A percentile compares a stretch with the other conserved stretches of the same genome.
Conservation (phyloP, 2,888 invertebrate genomes). For the Hirudinaria manillensis region DNA sequence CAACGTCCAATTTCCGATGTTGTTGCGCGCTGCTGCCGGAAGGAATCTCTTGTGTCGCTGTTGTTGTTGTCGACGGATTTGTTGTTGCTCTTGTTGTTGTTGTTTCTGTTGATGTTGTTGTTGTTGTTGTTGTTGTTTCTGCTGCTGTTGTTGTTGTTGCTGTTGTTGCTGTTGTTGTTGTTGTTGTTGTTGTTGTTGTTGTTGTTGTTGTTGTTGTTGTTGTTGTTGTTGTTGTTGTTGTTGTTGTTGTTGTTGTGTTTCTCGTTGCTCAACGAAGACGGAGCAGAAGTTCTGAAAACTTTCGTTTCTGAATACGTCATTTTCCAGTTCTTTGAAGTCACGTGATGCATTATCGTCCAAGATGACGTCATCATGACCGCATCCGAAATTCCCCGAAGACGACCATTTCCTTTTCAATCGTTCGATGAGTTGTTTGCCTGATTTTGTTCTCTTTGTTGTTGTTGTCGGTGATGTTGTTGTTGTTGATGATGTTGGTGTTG, state of each 20-base stretch:
- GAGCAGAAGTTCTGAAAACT: neutral
- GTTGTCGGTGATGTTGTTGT: neutral
- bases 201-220: constrained; percentile 18
- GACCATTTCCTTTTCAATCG: neutral
- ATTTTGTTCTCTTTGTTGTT: neutral
- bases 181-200: constrained; percentile 22
- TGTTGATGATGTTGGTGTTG: neutral
- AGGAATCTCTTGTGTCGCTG: neutral
- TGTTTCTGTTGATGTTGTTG: constrained; percentile 15
- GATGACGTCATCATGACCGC: neutral
- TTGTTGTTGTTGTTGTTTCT: constrained; percentile 11
- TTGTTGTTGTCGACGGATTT: too few relatives aligned
- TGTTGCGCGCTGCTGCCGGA: neutral
- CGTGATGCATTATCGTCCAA: neutral
- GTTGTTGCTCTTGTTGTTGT: neutral
- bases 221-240: neutral
- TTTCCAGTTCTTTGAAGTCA: too few relatives aligned
- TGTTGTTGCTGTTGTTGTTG: constrained; percentile 22
- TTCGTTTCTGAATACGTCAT: too few relatives aligned
- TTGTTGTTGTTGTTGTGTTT: neutral
- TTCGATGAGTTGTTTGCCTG: neutral
- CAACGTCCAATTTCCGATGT: too few relatives aligned
- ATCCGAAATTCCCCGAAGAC: neutral
- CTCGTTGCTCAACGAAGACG: too few relatives aligned
- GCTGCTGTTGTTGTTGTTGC: constrained; percentile 19